Evolutionary conservation across 2,888 invertebrate species (phyloP).

Genomic region (Gymnosoma rotundatum): DNA sequence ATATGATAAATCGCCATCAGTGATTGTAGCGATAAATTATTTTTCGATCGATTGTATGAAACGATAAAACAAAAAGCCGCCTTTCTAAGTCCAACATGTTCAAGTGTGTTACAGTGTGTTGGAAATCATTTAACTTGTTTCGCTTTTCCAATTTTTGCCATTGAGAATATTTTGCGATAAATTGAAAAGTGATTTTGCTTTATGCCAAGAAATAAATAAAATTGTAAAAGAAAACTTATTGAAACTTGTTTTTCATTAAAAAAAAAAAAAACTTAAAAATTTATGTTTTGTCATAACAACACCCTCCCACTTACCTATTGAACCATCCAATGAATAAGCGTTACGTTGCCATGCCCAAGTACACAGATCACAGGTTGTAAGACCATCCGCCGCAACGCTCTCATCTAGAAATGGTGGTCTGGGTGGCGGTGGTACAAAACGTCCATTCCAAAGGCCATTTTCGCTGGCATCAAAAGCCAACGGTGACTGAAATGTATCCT

Average conservation of each 20-base stretch:
- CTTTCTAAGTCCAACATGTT: conserved; percentile 36
- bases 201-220: conserved; percentile 10
- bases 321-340: conserved; percentile 84
- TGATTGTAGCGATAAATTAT: conserved; percentile 80
- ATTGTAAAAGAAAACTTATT: conserved; percentile 16
- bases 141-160: background rate
- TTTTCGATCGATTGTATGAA: conserved; percentile 71
- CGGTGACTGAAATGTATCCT: conserved; percentile 82
- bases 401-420: conserved; percentile 86
- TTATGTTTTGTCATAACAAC: conserved; percentile 14
- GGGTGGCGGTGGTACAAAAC: conserved; percentile 87
- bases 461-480: conserved; percentile 82
- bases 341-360: conserved; percentile 88
- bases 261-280: conserved; percentile 22
- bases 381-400: conserved; percentile 85
- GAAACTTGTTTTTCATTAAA: background rate
- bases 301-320: conserved; percentile 83
- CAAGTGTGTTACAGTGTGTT: conserved; percentile 19
- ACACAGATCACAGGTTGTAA: conserved; percentile 89
- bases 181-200: conserved; percentile 65
- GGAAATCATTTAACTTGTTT: conserved; percentile 33
- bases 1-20: conserved; percentile 81
- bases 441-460: conserved; percentile 82
- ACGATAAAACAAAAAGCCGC: conserved; percentile 70
- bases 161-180: conserved; percentile 53